Evolutionary conservation across 2,888 invertebrate genomes (phyloP), one percentile per base, ranked within the genome.

Genomic region (Antheraea yamamai): DNA sequence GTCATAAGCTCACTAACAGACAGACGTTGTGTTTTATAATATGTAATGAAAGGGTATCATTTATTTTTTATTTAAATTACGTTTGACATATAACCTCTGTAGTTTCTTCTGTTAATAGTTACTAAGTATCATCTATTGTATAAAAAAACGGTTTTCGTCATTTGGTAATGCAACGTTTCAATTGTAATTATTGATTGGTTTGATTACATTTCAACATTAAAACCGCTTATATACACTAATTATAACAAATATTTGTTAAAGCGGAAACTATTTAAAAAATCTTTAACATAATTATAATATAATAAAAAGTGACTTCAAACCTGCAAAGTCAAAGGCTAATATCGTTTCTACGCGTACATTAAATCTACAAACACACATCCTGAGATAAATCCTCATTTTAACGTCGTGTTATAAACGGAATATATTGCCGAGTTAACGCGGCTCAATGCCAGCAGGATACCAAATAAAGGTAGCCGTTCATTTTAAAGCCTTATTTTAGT

Each of bases 401-500:
- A 66, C 64, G 30, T 66, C 64, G 47, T 30, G 30, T 66, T 51
- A 72, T 72, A 72, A 72, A 35, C 72, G 12, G 30, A 30, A 72
- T 52, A 72, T 51, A 52, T 72, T 51, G 64, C 26, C 64, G 64
- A 66, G 30, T 66, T 66, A 66, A 66, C 14, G 51, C 51, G 72
- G 23, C 26, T 26, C 52, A 72, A 47, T 51, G 72, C 72, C 52
- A 52, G 47, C 72, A 72, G 47, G 72, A 51, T 52, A 47, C 72
- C 47, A 72, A 39, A 78, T 80, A 80, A 81, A 81, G 79, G 76
- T 77, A 75, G 75, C 64, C 81, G 75, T 78, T 77, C 76, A 78
- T 79, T 81, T 81, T 77, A 79, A 79, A 80, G 78, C 79, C 76
- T 73, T 80, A 74, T 78, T 80, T 77, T 78, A 80, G 79, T 80